Evolutionary conservation across 2,797 vertebrate species (phyloP).

Genomic region (Sciurus vulgaris): DNA sequence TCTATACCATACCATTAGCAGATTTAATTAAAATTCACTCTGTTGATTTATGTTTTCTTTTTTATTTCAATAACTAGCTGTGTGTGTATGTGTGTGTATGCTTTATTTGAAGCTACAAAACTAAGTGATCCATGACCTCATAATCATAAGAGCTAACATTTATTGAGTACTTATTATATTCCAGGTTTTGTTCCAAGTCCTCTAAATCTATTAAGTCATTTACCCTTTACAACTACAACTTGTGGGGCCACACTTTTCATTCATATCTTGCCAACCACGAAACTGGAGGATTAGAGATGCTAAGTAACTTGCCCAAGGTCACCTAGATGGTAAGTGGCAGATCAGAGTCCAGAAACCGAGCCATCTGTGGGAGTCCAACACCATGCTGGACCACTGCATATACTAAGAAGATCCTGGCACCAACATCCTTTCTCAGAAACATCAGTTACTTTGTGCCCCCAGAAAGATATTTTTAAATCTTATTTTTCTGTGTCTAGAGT

Average conservation of each 20-base stretch:
- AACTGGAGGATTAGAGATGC: background rate
- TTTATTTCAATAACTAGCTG: constrained; percentile 61
- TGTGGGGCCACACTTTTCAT: background rate
- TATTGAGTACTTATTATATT: constrained; percentile 22
- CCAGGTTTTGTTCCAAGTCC: background rate
- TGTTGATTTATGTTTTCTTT: constrained; percentile 65
- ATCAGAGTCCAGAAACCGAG: background rate
- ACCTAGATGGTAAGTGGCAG: background rate
- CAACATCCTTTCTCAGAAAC: background rate
- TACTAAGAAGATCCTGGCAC: background rate
- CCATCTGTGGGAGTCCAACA: background rate
- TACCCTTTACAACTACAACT: background rate
- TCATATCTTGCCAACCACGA: constrained; percentile 13
- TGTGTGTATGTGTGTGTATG: background rate
- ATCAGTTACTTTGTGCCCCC: background rate
- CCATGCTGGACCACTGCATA: background rate
- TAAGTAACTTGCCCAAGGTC: background rate
- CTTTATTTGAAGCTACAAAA: constrained; percentile 54
- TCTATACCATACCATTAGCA: constrained; percentile 36
- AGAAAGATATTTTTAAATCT: background rate
- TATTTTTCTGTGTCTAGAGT: background rate
- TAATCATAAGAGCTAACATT: constrained; percentile 39
- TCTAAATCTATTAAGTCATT: constrained; percentile 29
- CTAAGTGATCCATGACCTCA: constrained; percentile 36
- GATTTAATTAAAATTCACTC: constrained; percentile 70